These are phyloP conservation scores for Himalopsyche japonica DNA, from an alignment of 2,888 invertebrate genomes.

Conservation along the genomic window DNA sequence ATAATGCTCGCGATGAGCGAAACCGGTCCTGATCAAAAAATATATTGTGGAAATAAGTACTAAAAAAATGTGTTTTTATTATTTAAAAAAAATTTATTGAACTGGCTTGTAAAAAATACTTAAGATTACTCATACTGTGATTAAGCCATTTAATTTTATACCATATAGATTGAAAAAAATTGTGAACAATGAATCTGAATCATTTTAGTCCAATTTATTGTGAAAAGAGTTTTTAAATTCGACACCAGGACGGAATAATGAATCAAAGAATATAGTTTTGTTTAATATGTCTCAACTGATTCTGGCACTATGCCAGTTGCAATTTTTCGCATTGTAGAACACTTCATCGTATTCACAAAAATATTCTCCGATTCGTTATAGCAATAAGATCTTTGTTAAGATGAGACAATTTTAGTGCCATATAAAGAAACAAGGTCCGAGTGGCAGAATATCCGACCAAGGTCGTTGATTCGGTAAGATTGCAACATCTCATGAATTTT, in stretches of 20 bases:
- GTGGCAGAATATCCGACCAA: not conserved
- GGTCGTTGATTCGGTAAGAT: not conserved
- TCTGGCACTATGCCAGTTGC: not conserved
- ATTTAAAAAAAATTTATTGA: too few relatives aligned
- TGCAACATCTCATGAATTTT: not conserved
- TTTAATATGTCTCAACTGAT: not conserved
- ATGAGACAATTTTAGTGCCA: not conserved
- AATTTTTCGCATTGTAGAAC: not conserved
- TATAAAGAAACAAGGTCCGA: not conserved
- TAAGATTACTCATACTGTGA: too few relatives aligned
- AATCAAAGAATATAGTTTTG: slow-evolving; percentile 21
- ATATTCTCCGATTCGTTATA: slow-evolving; percentile 32
- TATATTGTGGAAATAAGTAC: too few relatives aligned
- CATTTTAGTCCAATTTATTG: too few relatives aligned
- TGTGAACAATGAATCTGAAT: too few relatives aligned
- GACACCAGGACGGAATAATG: slow-evolving; percentile 17
- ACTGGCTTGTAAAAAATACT: too few relatives aligned
- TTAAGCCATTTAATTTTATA: too few relatives aligned
- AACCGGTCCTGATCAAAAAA: too few relatives aligned
- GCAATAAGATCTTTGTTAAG: slow-evolving; percentile 5
- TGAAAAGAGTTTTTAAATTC: not conserved
- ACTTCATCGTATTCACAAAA: not conserved
- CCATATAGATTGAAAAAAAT: too few relatives aligned
- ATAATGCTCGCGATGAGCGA: too few relatives aligned
- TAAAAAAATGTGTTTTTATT: too few relatives aligned